Conservation (phyloP, 2,797 vertebrate genomes). For the Limnodromus scolopaceus region DNA sequence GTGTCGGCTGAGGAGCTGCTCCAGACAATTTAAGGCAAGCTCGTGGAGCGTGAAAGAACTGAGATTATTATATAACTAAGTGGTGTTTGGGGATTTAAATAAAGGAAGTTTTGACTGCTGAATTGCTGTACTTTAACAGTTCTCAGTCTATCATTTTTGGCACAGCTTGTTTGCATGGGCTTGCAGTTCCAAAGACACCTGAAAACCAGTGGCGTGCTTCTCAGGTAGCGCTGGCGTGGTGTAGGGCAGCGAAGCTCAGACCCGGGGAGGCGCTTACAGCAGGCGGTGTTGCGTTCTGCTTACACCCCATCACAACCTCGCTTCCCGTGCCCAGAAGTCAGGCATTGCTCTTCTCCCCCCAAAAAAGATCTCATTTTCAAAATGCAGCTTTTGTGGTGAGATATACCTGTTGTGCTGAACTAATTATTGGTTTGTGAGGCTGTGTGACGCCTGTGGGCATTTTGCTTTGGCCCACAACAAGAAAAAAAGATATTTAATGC, state of each 20-base stretch:
- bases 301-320: rapidly evolving
- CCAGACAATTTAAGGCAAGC: conserved; percentile 47
- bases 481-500: conserved; percentile 6
- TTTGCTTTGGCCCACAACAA: conserved; percentile 29
- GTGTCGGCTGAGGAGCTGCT: not conserved
- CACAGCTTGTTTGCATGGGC: not conserved
- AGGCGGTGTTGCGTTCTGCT: not conserved
- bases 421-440: conserved; percentile 17
- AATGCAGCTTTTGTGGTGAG: not conserved
- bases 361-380: not conserved
- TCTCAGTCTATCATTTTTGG: conserved; percentile 75
- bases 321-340: not conserved
- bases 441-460: not conserved
- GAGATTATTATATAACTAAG: conserved; percentile 62
- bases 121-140: conserved; percentile 52
- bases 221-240: not conserved
- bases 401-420: conserved; percentile 3
- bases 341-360: not conserved
- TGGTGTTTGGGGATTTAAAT: conserved; percentile 67
- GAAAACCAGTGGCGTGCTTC: not conserved
- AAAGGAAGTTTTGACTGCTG: conserved; percentile 76
- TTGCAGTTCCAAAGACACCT: conserved; percentile 8
- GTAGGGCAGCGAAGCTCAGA: not conserved
- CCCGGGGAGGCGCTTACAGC: not conserved
- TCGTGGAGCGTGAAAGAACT: conserved; percentile 6